Percentiles rank a stretch among this genome's conserved stretches.
Conservation (phyloP, 2,797 vertebrate genomes). For the Takifugu ocellatus region DNA sequence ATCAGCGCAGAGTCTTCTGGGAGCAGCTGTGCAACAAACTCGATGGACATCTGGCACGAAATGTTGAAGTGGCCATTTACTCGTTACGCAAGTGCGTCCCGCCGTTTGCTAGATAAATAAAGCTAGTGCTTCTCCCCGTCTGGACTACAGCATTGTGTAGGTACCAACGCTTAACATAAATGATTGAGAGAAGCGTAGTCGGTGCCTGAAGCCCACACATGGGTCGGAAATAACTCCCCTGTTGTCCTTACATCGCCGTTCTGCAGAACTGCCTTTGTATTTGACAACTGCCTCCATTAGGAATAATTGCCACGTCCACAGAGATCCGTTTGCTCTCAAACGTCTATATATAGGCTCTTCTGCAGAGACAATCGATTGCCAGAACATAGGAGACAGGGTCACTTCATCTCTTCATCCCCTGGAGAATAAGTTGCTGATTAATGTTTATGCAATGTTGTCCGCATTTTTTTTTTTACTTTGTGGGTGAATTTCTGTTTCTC, state of each 20-base stretch:
- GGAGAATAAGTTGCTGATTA: conserved; percentile 37
- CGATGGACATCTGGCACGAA: conserved; percentile 51
- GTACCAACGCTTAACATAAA: conserved; percentile 40
- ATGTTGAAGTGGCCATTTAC: conserved; percentile 45
- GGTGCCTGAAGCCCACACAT: conserved; percentile 22
- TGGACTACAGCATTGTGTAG: conserved; percentile 23
- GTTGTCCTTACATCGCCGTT: conserved; percentile 59
- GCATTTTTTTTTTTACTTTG: conserved; percentile 11
- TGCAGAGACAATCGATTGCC: conserved; percentile 77
- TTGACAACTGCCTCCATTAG: conserved; percentile 84
- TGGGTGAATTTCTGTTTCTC: not conserved
- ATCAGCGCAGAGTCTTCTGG: conserved; percentile 36
- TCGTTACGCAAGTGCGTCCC: conserved; percentile 55
- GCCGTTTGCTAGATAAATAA: conserved; percentile 54
- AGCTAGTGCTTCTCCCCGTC: conserved; percentile 15
- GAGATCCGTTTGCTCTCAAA: conserved; percentile 75
- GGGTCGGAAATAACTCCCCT: conserved; percentile 35
- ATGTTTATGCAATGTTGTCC: conserved; percentile 23
- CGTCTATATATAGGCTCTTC: conserved; percentile 75
- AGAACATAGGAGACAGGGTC: conserved; percentile 72
- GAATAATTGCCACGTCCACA: conserved; percentile 85
- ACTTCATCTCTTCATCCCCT: conserved; percentile 49
- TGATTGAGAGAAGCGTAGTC: conserved; percentile 27
- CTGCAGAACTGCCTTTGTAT: conserved; percentile 80
- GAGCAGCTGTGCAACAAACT: conserved; percentile 41